Percentiles rank a stretch among this genome's conserved stretches.
These are phyloP conservation scores for Centropus bengalensis DNA, from an alignment of 2,113 vertebrate species.

Conservation along the genomic window DNA sequence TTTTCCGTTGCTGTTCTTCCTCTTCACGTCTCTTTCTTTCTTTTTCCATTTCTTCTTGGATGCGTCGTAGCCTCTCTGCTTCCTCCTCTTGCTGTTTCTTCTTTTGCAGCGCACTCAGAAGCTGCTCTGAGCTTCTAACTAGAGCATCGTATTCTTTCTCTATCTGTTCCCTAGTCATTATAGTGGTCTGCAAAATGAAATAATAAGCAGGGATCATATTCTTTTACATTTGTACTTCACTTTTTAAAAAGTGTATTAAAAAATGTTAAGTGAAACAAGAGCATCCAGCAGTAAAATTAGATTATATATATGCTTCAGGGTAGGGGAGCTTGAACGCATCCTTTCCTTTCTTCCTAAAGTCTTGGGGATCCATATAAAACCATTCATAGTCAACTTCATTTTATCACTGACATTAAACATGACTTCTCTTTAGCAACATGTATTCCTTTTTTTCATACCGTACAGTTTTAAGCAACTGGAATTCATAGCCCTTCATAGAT, in stretches of 20 bases:
- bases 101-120: constrained; percentile 89
- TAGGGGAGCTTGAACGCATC: not conserved
- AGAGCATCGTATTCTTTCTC: constrained; percentile 87
- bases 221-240: not conserved
- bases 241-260: not conserved
- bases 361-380: not conserved
- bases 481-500: not conserved
- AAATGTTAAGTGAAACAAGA: not conserved
- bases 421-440: not conserved
- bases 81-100: constrained; percentile 96
- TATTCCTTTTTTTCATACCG: not conserved
- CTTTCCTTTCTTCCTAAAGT: not conserved
- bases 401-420: not conserved
- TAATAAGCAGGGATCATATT: not conserved
- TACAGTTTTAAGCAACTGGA: not conserved
- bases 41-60: constrained; percentile 95
- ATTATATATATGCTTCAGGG: not conserved
- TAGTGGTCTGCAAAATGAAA: constrained; percentile 76
- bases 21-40: constrained; percentile 89
- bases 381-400: not conserved
- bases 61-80: constrained; percentile 86
- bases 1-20: constrained; percentile 83
- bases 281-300: not conserved
- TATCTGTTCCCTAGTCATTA: constrained; percentile 90
- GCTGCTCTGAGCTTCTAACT: constrained; percentile 88